Evolutionary conservation across 2,797 vertebrate species (phyloP).

Genomic region (Calcarius lapponicus): DNA sequence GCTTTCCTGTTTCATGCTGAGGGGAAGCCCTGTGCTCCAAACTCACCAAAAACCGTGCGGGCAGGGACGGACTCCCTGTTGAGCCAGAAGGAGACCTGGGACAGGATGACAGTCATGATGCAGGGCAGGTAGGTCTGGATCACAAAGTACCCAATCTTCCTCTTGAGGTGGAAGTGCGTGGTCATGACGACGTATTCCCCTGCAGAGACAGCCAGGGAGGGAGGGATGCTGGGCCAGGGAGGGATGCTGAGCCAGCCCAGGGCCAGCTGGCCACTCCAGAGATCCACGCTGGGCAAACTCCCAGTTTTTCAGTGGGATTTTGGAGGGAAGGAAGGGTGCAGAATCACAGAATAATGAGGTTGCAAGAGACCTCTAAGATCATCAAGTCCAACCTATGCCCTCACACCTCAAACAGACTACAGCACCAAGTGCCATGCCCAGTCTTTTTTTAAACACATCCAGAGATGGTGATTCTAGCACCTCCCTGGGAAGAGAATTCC

Average conservation of each 20-base stretch:
- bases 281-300: background rate
- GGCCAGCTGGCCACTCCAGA: background rate
- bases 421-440: no score
- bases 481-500: no score
- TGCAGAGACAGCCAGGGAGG: constrained; percentile 70
- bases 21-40: background rate
- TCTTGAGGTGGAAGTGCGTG: constrained; percentile 98
- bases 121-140: constrained; percentile 99
- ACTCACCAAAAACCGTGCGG: constrained; percentile 97
- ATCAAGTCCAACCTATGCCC: no score
- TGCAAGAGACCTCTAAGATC: no score
- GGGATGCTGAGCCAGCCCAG: background rate
- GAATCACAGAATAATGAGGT: no score
- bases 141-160: constrained; percentile 99
- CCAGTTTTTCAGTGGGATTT: background rate
- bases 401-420: no score
- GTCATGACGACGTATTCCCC: constrained; percentile 99
- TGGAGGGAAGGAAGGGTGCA: background rate
- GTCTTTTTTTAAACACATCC: no score
- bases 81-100: constrained; percentile 99
- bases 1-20: background rate
- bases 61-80: constrained; percentile 98
- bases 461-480: no score
- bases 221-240: background rate
- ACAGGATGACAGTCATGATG: constrained; percentile 99